phyloP scores from a whole-genome alignment of 2,797 vertebrate species.

The Florisuga fusca region DNA sequence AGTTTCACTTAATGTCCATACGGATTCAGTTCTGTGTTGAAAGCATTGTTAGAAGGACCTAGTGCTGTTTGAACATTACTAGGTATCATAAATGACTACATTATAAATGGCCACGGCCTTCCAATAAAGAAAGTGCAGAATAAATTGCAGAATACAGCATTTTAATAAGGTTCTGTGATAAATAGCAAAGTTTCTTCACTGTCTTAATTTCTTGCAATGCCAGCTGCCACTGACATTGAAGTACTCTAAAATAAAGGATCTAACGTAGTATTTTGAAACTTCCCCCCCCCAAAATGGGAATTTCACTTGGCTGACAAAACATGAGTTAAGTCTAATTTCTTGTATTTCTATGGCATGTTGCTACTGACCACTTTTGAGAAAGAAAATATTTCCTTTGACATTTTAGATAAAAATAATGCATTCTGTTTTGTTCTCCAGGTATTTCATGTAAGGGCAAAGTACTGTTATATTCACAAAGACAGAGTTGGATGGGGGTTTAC shows the following conservation, averaged over 20 bases:
- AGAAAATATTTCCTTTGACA: background rate
- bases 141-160: background rate
- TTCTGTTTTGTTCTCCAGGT: slow-evolving; percentile 1
- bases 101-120: background rate
- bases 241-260: background rate
- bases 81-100: background rate
- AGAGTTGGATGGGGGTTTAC: background rate
- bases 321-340: background rate
- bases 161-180: background rate
- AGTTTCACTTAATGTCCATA: background rate
- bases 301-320: slow-evolving; percentile 42
- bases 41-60: background rate
- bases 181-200: background rate
- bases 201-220: background rate
- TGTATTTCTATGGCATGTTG: background rate
- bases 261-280: background rate
- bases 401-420: background rate
- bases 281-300: background rate
- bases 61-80: background rate
- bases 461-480: background rate
- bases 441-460: background rate
- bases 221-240: background rate
- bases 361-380: background rate
- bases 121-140: background rate
- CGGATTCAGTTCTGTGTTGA: background rate